Conservation (phyloP, 2,888 invertebrate genomes). For the Chrysolina oricalcia region DNA sequence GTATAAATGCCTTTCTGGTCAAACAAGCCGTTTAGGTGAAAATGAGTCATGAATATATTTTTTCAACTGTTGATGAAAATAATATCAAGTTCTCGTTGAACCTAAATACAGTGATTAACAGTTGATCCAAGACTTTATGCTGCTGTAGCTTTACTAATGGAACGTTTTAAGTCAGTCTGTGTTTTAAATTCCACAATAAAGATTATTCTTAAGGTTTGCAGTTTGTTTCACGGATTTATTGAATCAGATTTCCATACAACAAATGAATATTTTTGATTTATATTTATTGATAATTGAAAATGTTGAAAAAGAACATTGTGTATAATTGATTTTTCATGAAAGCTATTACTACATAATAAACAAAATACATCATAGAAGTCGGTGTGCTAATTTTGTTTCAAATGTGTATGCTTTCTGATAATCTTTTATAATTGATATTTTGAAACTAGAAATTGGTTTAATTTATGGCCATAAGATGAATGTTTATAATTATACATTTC, state of each 20-base stretch:
- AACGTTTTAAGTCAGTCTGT: too few species aligned
- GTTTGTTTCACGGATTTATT: not conserved
- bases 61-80: not conserved
- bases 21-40: not conserved
- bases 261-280: too few species aligned
- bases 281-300: too few species aligned
- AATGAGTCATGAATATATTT: slow-evolving; percentile 4
- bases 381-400: too few species aligned
- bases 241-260: not conserved
- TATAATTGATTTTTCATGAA: not conserved
- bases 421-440: too few species aligned
- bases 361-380: too few species aligned
- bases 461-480: not conserved
- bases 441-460: not conserved
- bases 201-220: not conserved
- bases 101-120: not conserved
- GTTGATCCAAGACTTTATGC: too few species aligned
- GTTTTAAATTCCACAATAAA: not conserved
- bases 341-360: not conserved
- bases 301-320: not conserved
- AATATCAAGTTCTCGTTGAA: not conserved
- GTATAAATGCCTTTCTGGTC: not conserved
- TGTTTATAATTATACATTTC: not conserved
- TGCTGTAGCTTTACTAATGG: too few species aligned
- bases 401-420: too few species aligned